Evolutionary conservation across 2,888 invertebrate species (phyloP).

Genomic region (Aleiodes leptofemur): DNA sequence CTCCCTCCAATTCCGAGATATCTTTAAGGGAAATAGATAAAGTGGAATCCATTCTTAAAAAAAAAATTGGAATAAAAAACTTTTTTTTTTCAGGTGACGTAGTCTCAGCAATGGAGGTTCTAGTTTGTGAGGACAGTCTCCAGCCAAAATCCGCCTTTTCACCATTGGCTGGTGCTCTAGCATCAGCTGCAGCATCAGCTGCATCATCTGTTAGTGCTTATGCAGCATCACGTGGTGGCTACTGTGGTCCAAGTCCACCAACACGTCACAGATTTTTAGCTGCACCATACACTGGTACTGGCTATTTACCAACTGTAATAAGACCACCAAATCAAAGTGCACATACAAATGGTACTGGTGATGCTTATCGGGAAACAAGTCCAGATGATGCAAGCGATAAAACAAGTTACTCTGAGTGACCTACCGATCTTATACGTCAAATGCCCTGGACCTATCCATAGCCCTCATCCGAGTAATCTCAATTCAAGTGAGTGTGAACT

Average conservation of each 20-base stretch:
- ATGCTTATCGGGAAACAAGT: constrained; percentile 70
- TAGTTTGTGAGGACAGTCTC: constrained; percentile 82
- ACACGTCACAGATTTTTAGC: constrained; percentile 86
- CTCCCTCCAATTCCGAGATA: no score
- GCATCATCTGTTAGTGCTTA: constrained; percentile 66
- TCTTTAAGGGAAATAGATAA: no score
- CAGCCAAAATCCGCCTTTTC: constrained; percentile 87
- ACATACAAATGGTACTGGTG: constrained; percentile 68
- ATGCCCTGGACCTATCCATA: constrained; percentile 50
- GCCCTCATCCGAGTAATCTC: not conserved
- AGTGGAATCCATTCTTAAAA: not conserved
- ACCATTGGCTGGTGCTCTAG: constrained; percentile 79
- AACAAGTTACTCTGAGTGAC: constrained; percentile 74
- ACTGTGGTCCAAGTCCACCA: constrained; percentile 78
- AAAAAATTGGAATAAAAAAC: not conserved
- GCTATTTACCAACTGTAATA: constrained; percentile 88
- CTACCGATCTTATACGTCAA: constrained; percentile 49
- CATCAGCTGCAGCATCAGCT: constrained; percentile 67
- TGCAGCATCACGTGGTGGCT: constrained; percentile 64
- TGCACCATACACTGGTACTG: constrained; percentile 89
- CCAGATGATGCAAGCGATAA: constrained; percentile 73
- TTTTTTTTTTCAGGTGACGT: constrained; percentile 82
- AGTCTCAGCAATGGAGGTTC: constrained; percentile 93
- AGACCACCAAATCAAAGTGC: constrained; percentile 73
- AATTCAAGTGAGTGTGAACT: not conserved